Base-by-base conservation (phyloP, 1,140 invertebrate genomes). In the Danaus plexippus region DNA sequence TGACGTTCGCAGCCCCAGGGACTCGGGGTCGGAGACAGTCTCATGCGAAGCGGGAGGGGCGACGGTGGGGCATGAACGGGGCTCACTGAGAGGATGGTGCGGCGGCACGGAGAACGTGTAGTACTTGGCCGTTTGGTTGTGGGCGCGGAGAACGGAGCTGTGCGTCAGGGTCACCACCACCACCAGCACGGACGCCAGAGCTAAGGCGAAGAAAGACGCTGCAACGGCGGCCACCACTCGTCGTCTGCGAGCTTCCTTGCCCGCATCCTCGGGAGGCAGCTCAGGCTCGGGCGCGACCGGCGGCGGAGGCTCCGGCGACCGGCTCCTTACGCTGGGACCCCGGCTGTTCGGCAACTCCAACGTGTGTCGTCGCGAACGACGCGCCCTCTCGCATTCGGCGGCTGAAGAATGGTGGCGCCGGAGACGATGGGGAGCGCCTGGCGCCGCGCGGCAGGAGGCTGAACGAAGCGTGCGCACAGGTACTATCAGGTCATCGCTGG, bases 101-200 rank as follows among this genome's bases (percentile, higher is more conserved):
- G 87, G 82, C 74, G 85, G 83, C 70, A 89, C 88, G 71, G 89
- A 89, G 80, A 89, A 90, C 75, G 89, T 90, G 76, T 90, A 90
- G 84, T 90, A 88, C 81, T 90, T 90, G 72, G 89, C 87, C 63
- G 89, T 89, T 73, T 87, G 80, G 71, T 90, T 90, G 77, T 88
- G 87, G 15, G 83, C 80, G 73, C 87, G 88, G 51, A 88, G 80
- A 65, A 89, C 87, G 47, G 85, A 90, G 70, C 89, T 89, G 78
- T 93, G 92, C 9, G 92, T 93, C 63, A 94, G 87, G 42, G 92
- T 93, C 64, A 94, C 88, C 65, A 93, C 89, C 67, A 94, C 91
- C 61, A 91, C 91, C 45, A 93, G 89, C 22, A 93, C 88, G 52
- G 91, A 91, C 41, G 91, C 90, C 59, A 90, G 87, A 45, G 92